Conservation (phyloP, 2,888 invertebrate species). For the Encarsia formosa region DNA sequence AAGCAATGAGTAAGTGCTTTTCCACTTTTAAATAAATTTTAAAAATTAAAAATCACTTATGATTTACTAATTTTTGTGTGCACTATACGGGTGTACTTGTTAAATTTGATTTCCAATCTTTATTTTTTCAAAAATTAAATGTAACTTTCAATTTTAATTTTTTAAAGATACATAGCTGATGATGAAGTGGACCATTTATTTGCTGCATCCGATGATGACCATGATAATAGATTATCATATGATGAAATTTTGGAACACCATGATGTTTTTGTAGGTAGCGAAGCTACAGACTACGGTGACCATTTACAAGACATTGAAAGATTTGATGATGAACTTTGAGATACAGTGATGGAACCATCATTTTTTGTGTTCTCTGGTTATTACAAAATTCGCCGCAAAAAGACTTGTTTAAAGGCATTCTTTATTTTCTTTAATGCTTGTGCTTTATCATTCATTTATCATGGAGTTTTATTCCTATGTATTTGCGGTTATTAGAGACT, state of each 20-base stretch:
- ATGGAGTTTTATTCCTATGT: slow-evolving; percentile 30
- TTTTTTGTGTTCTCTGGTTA: slow-evolving; percentile 25
- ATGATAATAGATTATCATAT: slow-evolving; percentile 73
- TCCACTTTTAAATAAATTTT: too few relatives aligned
- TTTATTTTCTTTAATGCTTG: slow-evolving; percentile 32
- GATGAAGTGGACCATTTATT: slow-evolving; percentile 91
- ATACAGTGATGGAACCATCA: slow-evolving; percentile 48
- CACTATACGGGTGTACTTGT: not conserved
- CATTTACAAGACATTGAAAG: slow-evolving; percentile 75
- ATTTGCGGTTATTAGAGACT: slow-evolving; percentile 14
- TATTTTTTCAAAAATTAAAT: not conserved
- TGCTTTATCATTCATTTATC: slow-evolving; percentile 31
- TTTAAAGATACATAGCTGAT: slow-evolving; percentile 75
- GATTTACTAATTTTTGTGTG: too few relatives aligned
- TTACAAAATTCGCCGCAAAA: slow-evolving; percentile 26
- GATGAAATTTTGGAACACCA: slow-evolving; percentile 80
- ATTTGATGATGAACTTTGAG: slow-evolving; percentile 72
- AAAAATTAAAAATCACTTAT: too few relatives aligned
- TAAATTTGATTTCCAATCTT: not conserved
- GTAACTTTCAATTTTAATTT: slow-evolving; percentile 18
- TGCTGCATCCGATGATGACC: slow-evolving; percentile 79
- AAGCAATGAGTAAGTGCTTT: slow-evolving; percentile 70
- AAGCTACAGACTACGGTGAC: slow-evolving; percentile 84
- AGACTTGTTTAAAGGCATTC: slow-evolving; percentile 28
- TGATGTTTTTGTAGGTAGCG: slow-evolving; percentile 87